Percentiles rank a stretch among this genome's conserved stretches.
These are phyloP conservation scores for Penaeus monodon DNA, from an alignment of 2,888 invertebrate species.

Conservation along the genomic window DNA sequence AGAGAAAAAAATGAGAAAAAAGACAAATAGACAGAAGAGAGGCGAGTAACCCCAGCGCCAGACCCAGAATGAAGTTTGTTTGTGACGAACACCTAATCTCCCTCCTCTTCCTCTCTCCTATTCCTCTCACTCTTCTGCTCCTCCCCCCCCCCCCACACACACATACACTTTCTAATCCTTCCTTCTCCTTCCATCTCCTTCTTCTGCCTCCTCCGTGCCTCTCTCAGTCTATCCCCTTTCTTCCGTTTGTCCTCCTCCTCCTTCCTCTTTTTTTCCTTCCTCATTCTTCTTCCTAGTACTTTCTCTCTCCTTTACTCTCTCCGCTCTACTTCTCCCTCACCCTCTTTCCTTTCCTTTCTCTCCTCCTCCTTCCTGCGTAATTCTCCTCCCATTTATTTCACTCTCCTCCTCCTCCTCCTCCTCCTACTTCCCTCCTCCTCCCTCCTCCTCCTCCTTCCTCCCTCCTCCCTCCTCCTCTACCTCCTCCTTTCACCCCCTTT, in stretches of 20 bases:
- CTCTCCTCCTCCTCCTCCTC: not conserved
- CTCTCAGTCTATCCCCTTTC: too few species aligned
- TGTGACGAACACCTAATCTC: not conserved
- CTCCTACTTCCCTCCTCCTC: too few species aligned
- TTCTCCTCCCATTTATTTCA: not conserved
- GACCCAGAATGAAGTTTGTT: not conserved
- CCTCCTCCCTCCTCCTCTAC: fast-evolving
- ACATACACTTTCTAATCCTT: too few species aligned
- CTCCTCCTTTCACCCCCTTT: too few species aligned
- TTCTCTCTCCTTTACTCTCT: not conserved
- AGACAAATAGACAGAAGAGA: not conserved
- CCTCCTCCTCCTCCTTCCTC: too few species aligned
- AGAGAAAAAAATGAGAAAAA: not conserved
- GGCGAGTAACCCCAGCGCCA: not conserved
- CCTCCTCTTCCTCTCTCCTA: not conserved
- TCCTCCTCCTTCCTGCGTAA: not conserved
- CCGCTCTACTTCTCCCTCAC: not conserved
- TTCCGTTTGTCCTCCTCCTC: too few species aligned
- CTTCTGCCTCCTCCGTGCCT: too few species aligned
- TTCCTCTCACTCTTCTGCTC: too few species aligned
- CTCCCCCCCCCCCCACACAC: too few species aligned
- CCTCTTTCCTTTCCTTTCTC: not conserved
- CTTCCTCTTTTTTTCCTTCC: too few species aligned
- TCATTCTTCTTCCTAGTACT: not conserved
- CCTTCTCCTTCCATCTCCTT: too few species aligned